Percentiles rank a stretch among this genome's conserved stretches.
Evolutionary conservation across 2,888 invertebrate genomes (phyloP).

Genomic region (Melikaiella ostensackeni): DNA sequence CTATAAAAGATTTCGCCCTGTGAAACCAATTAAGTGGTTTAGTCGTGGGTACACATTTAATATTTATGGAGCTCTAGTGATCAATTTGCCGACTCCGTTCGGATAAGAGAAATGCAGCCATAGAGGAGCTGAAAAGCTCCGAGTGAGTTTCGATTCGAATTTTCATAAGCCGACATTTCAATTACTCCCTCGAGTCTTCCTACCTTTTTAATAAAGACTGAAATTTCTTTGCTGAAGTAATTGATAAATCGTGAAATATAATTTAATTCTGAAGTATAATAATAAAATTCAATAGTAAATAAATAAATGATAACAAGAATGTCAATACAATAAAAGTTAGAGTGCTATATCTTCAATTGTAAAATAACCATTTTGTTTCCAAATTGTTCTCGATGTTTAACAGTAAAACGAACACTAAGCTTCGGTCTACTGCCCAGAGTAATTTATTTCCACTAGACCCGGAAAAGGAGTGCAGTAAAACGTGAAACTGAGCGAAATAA

Average conservation of each 20-base stretch:
- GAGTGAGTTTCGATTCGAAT: background rate
- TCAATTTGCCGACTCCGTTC: background rate
- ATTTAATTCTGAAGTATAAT: background rate
- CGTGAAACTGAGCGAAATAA: slow-evolving; percentile 26
- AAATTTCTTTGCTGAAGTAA: background rate
- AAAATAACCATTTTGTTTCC: background rate
- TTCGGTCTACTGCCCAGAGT: background rate
- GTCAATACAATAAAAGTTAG: background rate
- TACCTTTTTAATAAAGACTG: background rate
- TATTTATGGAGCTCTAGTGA: background rate
- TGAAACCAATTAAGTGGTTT: background rate
- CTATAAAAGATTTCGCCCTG: too few relatives aligned
- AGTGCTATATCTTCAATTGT: background rate
- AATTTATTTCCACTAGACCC: slow-evolving; percentile 12
- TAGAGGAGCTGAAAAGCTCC: background rate
- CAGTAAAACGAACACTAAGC: background rate
- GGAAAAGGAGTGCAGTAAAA: slow-evolving; percentile 32
- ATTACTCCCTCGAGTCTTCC: background rate
- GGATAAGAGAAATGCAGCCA: background rate
- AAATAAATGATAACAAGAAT: background rate
- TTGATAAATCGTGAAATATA: background rate
- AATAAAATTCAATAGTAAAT: background rate
- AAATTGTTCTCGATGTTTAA: background rate
- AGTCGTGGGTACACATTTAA: background rate
- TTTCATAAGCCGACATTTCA: background rate